phyloP scores from a whole-genome alignment of 2,113 vertebrate species.

The Gracilinanus agilis region DNA sequence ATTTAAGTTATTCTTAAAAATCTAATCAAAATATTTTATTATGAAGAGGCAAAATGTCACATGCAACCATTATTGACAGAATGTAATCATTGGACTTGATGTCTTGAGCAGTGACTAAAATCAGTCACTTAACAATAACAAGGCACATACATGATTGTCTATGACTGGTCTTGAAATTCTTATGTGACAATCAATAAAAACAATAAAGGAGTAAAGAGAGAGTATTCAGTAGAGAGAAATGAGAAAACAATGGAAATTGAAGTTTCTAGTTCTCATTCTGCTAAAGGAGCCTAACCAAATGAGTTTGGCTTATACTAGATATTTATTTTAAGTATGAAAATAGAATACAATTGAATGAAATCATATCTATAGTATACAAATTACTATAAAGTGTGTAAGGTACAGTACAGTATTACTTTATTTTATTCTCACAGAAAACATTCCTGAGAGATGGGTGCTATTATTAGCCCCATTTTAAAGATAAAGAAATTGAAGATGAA shows the following conservation, averaged over 20 bases:
- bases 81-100: slow-evolving; percentile 57
- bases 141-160: not conserved
- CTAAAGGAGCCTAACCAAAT: slow-evolving; percentile 53
- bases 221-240: slow-evolving; percentile 17
- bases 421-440: not conserved
- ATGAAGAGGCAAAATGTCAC: slow-evolving; percentile 36
- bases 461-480: not conserved
- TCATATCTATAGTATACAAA: not conserved
- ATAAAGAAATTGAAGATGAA: not conserved
- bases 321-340: slow-evolving; percentile 54
- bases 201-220: slow-evolving; percentile 53
- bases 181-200: slow-evolving; percentile 46
- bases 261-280: slow-evolving; percentile 48
- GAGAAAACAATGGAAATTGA: slow-evolving; percentile 42
- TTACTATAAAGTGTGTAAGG: not conserved
- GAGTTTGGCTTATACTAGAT: slow-evolving; percentile 37
- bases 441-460: not conserved
- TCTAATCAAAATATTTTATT: slow-evolving; percentile 24
- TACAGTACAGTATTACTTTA: not conserved
- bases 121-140: not conserved
- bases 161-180: not conserved
- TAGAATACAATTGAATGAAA: slow-evolving; percentile 50
- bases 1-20: no score
- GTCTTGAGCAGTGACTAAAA: slow-evolving; percentile 51
- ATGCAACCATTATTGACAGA: slow-evolving; percentile 25